These are phyloP conservation scores for Pilophorus perplexus DNA, from an alignment of 2,888 invertebrate genomes.

Conservation along the genomic window DNA sequence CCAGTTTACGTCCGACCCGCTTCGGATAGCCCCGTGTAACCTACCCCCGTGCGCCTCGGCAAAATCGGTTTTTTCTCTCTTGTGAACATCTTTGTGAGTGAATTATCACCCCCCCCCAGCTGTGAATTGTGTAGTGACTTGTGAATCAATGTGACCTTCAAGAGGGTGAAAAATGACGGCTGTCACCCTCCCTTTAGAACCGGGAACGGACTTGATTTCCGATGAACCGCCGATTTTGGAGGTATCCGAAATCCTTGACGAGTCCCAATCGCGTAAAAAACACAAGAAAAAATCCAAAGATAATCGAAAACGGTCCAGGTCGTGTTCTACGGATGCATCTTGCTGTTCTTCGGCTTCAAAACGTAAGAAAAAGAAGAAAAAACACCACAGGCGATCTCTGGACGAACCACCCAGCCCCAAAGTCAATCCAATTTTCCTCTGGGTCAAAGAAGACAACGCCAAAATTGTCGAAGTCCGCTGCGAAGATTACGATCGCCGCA, in stretches of 20 bases:
- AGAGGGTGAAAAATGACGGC: slow-evolving; percentile 33
- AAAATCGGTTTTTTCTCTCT: background rate
- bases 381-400: slow-evolving; percentile 45
- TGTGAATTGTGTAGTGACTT: slow-evolving; percentile 14
- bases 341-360: slow-evolving; percentile 47
- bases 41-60: no score
- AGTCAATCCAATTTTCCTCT: slow-evolving; percentile 79
- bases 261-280: background rate
- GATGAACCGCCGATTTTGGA: background rate
- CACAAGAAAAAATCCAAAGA: slow-evolving; percentile 40
- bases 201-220: background rate
- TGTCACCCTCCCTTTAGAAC: slow-evolving; percentile 6
- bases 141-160: slow-evolving; percentile 37
- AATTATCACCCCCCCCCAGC: no score
- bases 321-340: slow-evolving; percentile 50
- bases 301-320: slow-evolving; percentile 49
- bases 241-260: background rate
- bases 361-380: slow-evolving; percentile 54
- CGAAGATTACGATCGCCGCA: slow-evolving; percentile 83
- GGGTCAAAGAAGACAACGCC: slow-evolving; percentile 77
- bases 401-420: slow-evolving; percentile 58
- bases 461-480: slow-evolving; percentile 79
- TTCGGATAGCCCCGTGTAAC: no score
- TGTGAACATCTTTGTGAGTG: no score
- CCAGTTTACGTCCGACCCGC: slow-evolving; percentile 34